phyloP scores from a whole-genome alignment of 2,113 vertebrate species.

The Xenopus laevis region DNA sequence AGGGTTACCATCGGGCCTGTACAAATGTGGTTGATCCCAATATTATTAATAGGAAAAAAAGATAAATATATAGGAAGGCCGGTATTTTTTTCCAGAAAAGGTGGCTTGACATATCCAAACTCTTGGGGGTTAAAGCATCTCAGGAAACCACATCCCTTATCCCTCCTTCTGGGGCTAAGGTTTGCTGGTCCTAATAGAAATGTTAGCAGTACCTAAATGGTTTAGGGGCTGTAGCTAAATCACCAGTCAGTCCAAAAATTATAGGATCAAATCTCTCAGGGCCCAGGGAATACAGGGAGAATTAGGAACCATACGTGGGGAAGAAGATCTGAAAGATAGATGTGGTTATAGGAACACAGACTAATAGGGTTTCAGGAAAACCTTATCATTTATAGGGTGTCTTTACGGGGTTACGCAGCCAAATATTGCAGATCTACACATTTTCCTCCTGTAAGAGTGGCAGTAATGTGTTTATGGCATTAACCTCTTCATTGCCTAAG shows the following conservation, averaged over 20 bases:
- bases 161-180: slow-evolving; percentile 9
- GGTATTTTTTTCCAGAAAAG: no score
- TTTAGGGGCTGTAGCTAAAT: slow-evolving; percentile 37
- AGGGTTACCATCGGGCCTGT: no score
- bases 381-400: slow-evolving; percentile 42
- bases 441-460: slow-evolving; percentile 29
- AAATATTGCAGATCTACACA: slow-evolving; percentile 38
- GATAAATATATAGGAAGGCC: no score
- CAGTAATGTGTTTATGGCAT: slow-evolving; percentile 24
- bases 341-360: slow-evolving; percentile 40
- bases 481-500: slow-evolving; percentile 21
- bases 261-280: slow-evolving; percentile 30
- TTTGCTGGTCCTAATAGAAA: slow-evolving; percentile 40
- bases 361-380: slow-evolving; percentile 44
- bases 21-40: no score
- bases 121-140: slow-evolving; percentile 18
- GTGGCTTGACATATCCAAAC: slow-evolving; percentile 2
- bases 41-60: no score
- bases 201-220: slow-evolving; percentile 43
- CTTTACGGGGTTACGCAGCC: slow-evolving; percentile 37
- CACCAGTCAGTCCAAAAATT: slow-evolving; percentile 41
- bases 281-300: slow-evolving; percentile 38
- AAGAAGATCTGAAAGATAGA: slow-evolving; percentile 42
- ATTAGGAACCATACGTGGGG: slow-evolving; percentile 38
- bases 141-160: slow-evolving; percentile 21